Evolutionary conservation across 2,113 vertebrate genomes (phyloP), one percentile per base, ranked within the genome.

Genomic region (Sitta europaea): DNA sequence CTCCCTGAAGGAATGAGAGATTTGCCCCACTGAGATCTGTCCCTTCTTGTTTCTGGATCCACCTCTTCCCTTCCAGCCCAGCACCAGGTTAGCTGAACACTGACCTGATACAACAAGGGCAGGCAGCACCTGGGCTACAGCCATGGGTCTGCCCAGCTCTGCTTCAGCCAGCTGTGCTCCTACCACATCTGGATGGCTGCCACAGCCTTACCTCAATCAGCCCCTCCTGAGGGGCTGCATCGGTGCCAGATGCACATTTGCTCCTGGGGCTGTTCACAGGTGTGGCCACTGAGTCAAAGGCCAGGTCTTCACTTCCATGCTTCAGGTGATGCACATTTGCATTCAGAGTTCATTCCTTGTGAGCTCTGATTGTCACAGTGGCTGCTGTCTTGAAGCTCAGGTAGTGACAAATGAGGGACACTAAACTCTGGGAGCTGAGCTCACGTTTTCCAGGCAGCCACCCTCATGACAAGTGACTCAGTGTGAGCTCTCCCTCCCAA

Each of bases 101-200:
- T 22, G 59, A 21, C 6, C 51, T 14, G 16, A 11, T 12, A 1
- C 9, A 45, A 10, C 11, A 57, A 57, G 28, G 22, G 6, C 27
- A 25, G 67, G 5, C 35, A 29, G 21, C 23, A 10, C 19, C 23
- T 24, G 23, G 42, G 36, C 57, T 31, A 3, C 10, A 55, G 61
- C 54, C 45, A 0, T 0, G 5, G 22, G 10, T 20, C 13, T 4
- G 50, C 28, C 4, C 1, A 9, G 88, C 36, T 53, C 35, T 31
- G 14, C 75, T 36, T 3, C 59, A 22, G 48, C n/a, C 86, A 73
- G 74, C 17, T 73, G 67, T 33, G 63, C 38, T 24, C 54, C 65
- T n/a, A 0, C 51, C 57, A 7, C 21, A 21, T 61, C 81, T 61
- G 85, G 36, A 15, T 25, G 33, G 29, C 48, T 11, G 50, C 14